These are phyloP conservation scores for Arenicola marina DNA, from an alignment of 2,888 invertebrate species.

Conservation along the genomic window DNA sequence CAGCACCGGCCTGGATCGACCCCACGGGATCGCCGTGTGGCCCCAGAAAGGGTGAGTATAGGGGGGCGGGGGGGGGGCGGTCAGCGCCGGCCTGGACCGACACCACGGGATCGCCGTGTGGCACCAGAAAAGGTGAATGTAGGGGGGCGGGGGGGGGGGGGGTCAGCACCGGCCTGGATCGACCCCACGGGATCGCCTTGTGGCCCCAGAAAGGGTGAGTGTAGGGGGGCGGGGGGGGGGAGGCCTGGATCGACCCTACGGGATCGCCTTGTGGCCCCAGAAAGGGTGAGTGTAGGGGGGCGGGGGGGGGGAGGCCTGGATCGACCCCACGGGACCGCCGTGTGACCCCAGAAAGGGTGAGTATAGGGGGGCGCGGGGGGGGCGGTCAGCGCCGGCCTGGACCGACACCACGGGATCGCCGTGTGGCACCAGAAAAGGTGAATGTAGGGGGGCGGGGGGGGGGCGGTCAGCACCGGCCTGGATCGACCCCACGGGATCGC, in stretches of 20 bases:
- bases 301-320: too few relatives aligned
- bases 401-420: constrained; percentile 42
- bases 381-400: constrained; percentile 35
- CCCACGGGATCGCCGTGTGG: constrained; percentile 50
- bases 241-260: constrained; percentile 48
- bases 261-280: constrained; percentile 49
- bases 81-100: constrained; percentile 36
- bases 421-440: constrained; percentile 51
- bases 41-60: too few relatives aligned
- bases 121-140: constrained; percentile 52
- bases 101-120: constrained; percentile 52
- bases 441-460: too few relatives aligned
- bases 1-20: constrained; percentile 38
- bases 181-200: constrained; percentile 50
- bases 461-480: too few relatives aligned
- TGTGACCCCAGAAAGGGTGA: constrained; percentile 52
- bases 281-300: too few relatives aligned
- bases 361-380: too few relatives aligned
- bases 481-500: too few relatives aligned
- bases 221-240: too few relatives aligned
- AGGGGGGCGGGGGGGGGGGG: too few relatives aligned
- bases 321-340: constrained; percentile 49
- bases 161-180: constrained; percentile 35
- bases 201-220: constrained; percentile 52
- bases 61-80: too few relatives aligned